Evolutionary conservation across 2,888 invertebrate species (phyloP), one percentile per base, ranked within the genome.

Genomic region (Macrosiphum euphorbiae): DNA sequence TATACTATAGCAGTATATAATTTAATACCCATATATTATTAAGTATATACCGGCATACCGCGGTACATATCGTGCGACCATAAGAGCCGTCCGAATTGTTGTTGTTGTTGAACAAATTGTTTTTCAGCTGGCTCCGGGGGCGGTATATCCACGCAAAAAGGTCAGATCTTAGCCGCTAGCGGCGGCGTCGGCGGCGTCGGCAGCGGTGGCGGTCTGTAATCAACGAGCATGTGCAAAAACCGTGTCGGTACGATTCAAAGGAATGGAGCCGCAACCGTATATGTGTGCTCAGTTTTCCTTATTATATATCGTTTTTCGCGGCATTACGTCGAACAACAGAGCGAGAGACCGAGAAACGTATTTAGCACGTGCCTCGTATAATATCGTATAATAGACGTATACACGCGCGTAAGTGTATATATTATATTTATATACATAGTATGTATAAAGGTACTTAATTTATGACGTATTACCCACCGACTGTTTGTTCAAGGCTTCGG

Each of bases 211-310:
- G 61, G 44, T 55, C 61, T 90, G 50, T 94, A 94, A 94, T 94
- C 93, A 94, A 86, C 90, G 58, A 85, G 85, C 94, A 94, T 94
- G 94, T 94, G 94, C 90, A 90, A 94, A 94, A 94, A 90, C 86
- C 90, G 94, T 41, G 90, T 61, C 90, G 90, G 90, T 85, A 47
- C 61, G n/a, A 67, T n/a, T 94, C 94, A 94, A 94, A 94, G 90
- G 90, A 52, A 88, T 7, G n/a, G 78, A 28, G 94, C 90, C 86
- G 94, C 50, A 35, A 85, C 44, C 28, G 35, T 61, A 47, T 24
- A 91, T 67, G n/a, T 58, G 84, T 55, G 55, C n/a, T 11, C n/a
- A 4, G 55, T 44, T 47, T 67, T 89, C 61, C 13, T 55, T 61
- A 93, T 58, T 90, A 84, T 88, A 90, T 50, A 85, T 91, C 91